These are phyloP conservation scores for Leuciscus idus DNA, from an alignment of 2,113 vertebrate genomes.

Conservation along the genomic window DNA sequence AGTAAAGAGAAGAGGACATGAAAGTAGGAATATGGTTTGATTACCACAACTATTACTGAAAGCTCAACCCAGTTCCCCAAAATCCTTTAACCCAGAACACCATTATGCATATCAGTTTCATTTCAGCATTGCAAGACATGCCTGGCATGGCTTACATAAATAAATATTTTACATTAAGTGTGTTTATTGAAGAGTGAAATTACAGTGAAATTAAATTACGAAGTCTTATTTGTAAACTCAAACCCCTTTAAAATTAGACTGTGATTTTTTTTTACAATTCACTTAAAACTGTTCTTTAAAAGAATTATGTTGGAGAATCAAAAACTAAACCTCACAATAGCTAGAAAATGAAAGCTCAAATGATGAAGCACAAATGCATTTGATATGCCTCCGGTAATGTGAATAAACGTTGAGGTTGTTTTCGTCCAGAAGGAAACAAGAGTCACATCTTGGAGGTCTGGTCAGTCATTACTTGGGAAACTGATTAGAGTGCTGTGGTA, in stretches of 20 bases:
- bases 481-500: conserved; percentile 41
- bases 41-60: background rate
- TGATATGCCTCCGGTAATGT: background rate
- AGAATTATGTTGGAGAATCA: background rate
- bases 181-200: background rate
- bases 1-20: background rate
- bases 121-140: background rate
- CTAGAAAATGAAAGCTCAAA: background rate
- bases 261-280: background rate
- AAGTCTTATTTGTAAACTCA: background rate
- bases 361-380: background rate
- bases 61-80: background rate
- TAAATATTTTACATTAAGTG: background rate
- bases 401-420: background rate
- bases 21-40: background rate
- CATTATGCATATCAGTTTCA: background rate
- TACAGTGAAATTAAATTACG: background rate
- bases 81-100: background rate
- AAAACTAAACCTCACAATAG: background rate
- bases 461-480: conserved; percentile 39
- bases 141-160: background rate
- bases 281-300: background rate
- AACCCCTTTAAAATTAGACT: background rate
- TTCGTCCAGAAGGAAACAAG: conserved; percentile 1
- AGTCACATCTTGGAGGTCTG: conserved; percentile 28